Base-by-base conservation (phyloP, 1,140 invertebrate species). In the Drosophila gunungcola region DNA sequence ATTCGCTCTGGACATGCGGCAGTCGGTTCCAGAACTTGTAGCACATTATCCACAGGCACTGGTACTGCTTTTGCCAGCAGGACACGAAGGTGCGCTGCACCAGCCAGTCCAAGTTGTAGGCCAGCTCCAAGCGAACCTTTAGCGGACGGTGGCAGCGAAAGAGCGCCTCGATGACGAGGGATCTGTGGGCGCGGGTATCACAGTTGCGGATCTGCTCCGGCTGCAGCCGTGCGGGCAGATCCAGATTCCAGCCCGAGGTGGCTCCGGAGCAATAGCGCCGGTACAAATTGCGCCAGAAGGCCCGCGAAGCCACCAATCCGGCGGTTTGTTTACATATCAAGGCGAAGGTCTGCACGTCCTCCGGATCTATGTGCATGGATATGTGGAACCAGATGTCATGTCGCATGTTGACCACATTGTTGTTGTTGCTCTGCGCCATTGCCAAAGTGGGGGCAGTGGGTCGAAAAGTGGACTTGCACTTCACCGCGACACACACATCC, bases 331-430 rank as follows among this genome's bases (percentile, higher is more conserved):
- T 77, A 29, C 91, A 92, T 34, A 92, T 91, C 29, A 92, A 27
- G 2, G 89, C 82, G 25, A 91, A 92, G 10, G 61, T 53, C 54
- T 90, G 78, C 5, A 92, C 83, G 61, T 92, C 83, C 55, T 92
- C 89, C 3, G 91, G 91, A 10, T 80, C 75, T 12, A 92, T 74
- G 6, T 73, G 70, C 72, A 89, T 60, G 3, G 91, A 69, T 48
- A 92, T 77, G 12, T 90, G 81, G 39, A 90, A 92, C 91, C 91
- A 92, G 64, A 91, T 78, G 48, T 92, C 89, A 53, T 89, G 79
- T 2, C 54, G 53, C 43, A 78, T 55, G 38, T 51, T 45, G 13
- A 69, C 43, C n/a, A 12, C 39, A 38, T 36, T 52, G 61, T 49
- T 77, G 32, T 16, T 70, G 56, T 36, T 25, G 10, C 21, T 42